Conservation (phyloP, 2,113 vertebrate genomes). For the Todiramphus saurophagus region DNA sequence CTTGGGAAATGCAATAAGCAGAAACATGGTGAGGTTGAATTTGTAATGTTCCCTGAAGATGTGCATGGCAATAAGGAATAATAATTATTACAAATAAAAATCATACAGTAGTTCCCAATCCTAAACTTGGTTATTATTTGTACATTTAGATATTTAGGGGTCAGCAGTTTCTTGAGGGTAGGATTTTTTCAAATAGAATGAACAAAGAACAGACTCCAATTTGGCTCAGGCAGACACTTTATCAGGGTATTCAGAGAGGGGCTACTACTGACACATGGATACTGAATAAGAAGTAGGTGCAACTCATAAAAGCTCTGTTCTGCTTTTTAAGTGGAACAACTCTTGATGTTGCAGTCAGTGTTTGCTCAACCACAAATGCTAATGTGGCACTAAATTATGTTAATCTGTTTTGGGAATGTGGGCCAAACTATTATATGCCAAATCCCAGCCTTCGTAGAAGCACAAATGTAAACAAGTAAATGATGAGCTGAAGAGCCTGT, state of each 20-base stretch:
- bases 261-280: fast-evolving
- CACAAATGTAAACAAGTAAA: not conserved
- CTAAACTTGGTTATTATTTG: not conserved
- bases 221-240: not conserved
- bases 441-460: not conserved
- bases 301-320: not conserved
- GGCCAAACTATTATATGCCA: not conserved
- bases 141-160: not conserved
- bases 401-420: not conserved
- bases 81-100: not conserved
- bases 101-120: fast-evolving
- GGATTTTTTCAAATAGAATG: not conserved
- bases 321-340: not conserved
- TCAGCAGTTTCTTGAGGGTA: not conserved
- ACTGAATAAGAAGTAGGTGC: not conserved
- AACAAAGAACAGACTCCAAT: not conserved
- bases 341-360: not conserved
- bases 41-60: not conserved
- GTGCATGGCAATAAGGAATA: not conserved
- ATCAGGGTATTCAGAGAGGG: not conserved
- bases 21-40: not conserved
- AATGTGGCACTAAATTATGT: not conserved
- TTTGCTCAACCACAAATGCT: not conserved
- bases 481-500: not conserved
- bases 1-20: not conserved